Percentiles rank a stretch among this genome's conserved stretches.
Conservation (phyloP, 2,888 invertebrate genomes). For the Megastigmus dorsalis region DNA sequence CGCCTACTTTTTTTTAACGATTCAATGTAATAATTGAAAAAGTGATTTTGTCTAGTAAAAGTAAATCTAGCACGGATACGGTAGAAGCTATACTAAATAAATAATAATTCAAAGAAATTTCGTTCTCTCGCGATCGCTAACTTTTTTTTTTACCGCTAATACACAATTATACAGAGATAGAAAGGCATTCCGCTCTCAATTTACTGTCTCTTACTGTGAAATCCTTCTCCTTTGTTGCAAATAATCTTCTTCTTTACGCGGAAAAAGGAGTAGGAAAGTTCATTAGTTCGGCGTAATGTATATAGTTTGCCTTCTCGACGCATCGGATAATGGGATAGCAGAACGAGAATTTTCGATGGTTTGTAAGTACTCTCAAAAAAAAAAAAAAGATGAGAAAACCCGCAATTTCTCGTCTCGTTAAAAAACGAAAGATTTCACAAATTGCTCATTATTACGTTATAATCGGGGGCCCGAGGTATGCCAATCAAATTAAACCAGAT, state of each 20-base stretch:
- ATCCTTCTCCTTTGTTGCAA: conserved; percentile 19
- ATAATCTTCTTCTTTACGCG: conserved; percentile 17
- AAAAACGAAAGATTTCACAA: not conserved
- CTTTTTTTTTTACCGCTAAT: not conserved
- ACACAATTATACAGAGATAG: not conserved
- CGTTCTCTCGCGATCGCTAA: not conserved
- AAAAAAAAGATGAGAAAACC: conserved; percentile 8
- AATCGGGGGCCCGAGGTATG: too few species aligned
- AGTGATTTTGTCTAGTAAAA: not conserved
- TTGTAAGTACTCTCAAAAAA: not conserved
- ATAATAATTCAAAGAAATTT: not conserved
- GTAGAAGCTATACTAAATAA: not conserved
- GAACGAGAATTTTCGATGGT: not conserved
- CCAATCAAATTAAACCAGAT: too few species aligned
- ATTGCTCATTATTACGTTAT: too few species aligned
- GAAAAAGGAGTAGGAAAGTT: conserved; percentile 24
- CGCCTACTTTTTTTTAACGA: too few species aligned
- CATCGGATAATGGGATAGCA: not conserved
- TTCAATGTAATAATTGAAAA: not conserved
- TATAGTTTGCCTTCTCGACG: not conserved
- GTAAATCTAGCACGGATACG: not conserved
- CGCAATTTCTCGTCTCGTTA: not conserved
- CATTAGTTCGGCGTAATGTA: conserved; percentile 26
- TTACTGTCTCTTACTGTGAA: conserved; percentile 13
- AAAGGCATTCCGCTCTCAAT: conserved; percentile 24